Base-by-base conservation (phyloP, 2,888 invertebrate genomes). In the Physocephala rufipes region DNA sequence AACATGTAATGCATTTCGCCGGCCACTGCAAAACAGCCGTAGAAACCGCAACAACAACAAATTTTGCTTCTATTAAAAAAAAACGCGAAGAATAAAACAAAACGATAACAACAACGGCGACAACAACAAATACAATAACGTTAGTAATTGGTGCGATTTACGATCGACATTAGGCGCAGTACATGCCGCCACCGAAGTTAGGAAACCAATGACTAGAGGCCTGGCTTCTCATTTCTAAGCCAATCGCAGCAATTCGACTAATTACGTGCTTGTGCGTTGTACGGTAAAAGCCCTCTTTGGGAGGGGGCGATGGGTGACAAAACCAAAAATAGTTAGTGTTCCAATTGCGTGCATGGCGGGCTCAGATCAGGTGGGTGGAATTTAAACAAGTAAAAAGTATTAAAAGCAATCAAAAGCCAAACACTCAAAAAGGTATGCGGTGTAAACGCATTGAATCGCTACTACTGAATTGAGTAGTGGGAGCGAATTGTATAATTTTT, bases 141-240 rank as follows among this genome's bases (percentile, higher is more conserved):
- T 58, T n/a, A 36, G 58, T n/a, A 16, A 12, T 4, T 43, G 36
- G 19, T 16, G 15, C 66, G 15, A 36, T n/a, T n/a, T n/a, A n/a
- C n/a, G n/a, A n/a, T n/a, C n/a, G n/a, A n/a, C n/a, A n/a, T 19
- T 15, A 26, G 24, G 49, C n/a, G 24, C 21, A 45, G 28, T 26
- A 64, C 3, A n/a, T n/a, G n/a, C n/a, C n/a, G n/a, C n/a, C n/a
- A n/a, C n/a, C n/a, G n/a, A n/a, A n/a, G n/a, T n/a, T n/a, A n/a
- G n/a, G n/a, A n/a, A n/a, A n/a, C n/a, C n/a, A n/a, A n/a, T n/a
- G n/a, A 65, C 66, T 66, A 66, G 71, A 71, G 71, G 71, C 71
- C 71, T 65, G 58, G 71, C 71, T 71, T 71, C 61, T 61, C 71
- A 51, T 65, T 66, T 71, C 71, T 71, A 71, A 71, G 28, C 71